phyloP scores from a whole-genome alignment of 2,797 vertebrate genomes.

The Babyrousa celebensis region DNA sequence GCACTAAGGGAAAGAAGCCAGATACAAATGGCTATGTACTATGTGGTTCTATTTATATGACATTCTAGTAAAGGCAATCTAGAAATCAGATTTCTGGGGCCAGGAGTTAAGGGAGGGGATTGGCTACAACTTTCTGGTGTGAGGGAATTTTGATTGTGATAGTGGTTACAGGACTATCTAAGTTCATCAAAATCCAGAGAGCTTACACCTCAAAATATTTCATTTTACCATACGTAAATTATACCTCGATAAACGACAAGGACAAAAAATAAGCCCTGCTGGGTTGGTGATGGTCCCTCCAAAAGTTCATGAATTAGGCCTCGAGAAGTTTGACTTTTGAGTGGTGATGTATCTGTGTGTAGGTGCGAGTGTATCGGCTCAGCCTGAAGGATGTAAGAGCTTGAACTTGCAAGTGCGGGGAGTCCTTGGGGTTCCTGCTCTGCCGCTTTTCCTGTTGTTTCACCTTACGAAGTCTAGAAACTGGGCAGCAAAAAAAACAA shows the following conservation, averaged over 20 bases:
- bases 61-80: not conserved
- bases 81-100: not conserved
- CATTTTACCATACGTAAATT: not conserved
- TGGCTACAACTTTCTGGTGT: not conserved
- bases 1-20: slow-evolving; percentile 6
- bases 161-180: not conserved
- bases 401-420: not conserved
- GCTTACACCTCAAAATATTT: not conserved
- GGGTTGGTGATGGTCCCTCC: no score
- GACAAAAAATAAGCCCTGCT: not conserved
- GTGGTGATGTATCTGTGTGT: not conserved
- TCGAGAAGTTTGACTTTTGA: not conserved
- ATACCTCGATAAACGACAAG: not conserved
- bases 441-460: not conserved
- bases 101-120: not conserved
- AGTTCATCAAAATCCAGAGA: slow-evolving; percentile 5
- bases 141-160: not conserved
- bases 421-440: not conserved
- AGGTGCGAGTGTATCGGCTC: not conserved
- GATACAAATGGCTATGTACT: not conserved
- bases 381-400: not conserved
- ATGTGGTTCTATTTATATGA: not conserved
- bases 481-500: not conserved
- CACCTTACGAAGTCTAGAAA: not conserved
- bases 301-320: not conserved